Conservation (phyloP, 2,888 invertebrate genomes). For the Drosophila anceps region DNA sequence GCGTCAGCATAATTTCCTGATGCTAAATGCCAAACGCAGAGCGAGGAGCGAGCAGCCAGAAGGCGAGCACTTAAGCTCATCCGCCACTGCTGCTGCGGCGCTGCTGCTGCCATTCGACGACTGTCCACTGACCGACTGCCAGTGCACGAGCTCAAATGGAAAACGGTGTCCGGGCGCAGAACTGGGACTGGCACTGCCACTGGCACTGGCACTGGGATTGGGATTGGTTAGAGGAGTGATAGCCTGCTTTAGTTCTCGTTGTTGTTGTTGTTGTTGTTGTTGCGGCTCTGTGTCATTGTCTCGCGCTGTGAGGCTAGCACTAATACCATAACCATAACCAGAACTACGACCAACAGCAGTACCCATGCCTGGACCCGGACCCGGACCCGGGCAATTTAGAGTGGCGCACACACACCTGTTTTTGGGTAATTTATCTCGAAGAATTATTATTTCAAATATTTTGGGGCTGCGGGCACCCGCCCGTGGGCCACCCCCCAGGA, state of each 20-base stretch:
- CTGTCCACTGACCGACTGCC: conserved; percentile 62
- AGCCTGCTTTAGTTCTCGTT: conserved; percentile 21
- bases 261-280: conserved; percentile 43
- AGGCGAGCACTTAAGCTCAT: conserved; percentile 74
- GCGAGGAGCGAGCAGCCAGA: conserved; percentile 32
- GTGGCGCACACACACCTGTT: conserved; percentile 83
- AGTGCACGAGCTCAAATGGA: conserved; percentile 39
- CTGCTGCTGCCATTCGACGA: conserved; percentile 45
- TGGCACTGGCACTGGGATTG: conserved; percentile 9
- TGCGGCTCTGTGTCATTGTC: conserved; percentile 77
- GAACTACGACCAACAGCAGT: conserved; percentile 41
- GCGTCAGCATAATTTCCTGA: conserved; percentile 85
- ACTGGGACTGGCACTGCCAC: conserved; percentile 13
- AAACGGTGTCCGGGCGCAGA: conserved; percentile 17
- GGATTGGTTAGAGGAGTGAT: conserved; percentile 24
- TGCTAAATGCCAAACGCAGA: conserved; percentile 82
- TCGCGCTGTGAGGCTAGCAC: conserved; percentile 51
- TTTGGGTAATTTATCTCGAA: conserved; percentile 85
- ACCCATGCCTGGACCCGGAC: conserved; percentile 26
- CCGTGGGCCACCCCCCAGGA: conserved; percentile 24
- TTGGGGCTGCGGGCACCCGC: conserved; percentile 61
- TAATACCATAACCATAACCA: conserved; percentile 31
- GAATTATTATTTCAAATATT: conserved; percentile 85
- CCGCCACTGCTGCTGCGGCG: conserved; percentile 47
- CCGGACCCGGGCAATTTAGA: conserved; percentile 81